phyloP scores from a whole-genome alignment of 2,113 vertebrate genomes.

The Rhombomys opimus region DNA sequence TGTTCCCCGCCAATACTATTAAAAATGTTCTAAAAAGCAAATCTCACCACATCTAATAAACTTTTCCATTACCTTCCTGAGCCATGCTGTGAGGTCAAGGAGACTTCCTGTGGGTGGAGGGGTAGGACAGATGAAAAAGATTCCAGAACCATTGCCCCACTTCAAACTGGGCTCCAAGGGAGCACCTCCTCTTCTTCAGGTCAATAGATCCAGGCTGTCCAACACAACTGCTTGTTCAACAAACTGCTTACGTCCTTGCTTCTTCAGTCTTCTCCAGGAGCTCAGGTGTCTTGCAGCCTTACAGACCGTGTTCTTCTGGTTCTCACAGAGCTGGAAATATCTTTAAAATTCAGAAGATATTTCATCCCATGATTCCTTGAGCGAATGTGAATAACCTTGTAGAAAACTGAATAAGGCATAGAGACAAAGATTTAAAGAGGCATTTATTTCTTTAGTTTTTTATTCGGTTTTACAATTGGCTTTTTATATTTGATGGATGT shows the following conservation, averaged over 20 bases:
- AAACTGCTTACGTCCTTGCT: not conserved
- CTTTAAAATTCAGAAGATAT: conserved; percentile 82
- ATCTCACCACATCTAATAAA: not conserved
- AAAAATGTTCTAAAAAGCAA: not conserved
- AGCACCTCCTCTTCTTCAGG: not conserved
- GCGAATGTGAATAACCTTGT: conserved; percentile 72
- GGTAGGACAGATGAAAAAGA: not conserved
- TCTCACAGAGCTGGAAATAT: conserved; percentile 77
- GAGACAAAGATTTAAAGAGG: conserved; percentile 77
- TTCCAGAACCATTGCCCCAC: not conserved
- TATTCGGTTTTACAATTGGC: conserved; percentile 77
- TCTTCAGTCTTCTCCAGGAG: not conserved
- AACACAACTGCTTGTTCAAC: not conserved
- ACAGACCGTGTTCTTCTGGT: conserved; percentile 57
- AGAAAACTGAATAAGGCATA: conserved; percentile 74
- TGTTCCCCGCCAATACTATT: not conserved
- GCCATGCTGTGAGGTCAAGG: not conserved
- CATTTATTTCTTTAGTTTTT: conserved; percentile 80
- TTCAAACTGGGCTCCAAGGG: not conserved
- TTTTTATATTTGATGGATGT: conserved; percentile 71
- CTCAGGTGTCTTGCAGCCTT: not conserved
- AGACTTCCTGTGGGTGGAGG: not conserved
- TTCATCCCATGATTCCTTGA: conserved; percentile 81
- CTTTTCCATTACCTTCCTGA: not conserved
- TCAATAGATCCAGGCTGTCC: not conserved